Percentiles rank a stretch among this genome's conserved stretches.
These are phyloP conservation scores for Thumatha senex DNA, from an alignment of 2,888 invertebrate genomes.

Conservation along the genomic window DNA sequence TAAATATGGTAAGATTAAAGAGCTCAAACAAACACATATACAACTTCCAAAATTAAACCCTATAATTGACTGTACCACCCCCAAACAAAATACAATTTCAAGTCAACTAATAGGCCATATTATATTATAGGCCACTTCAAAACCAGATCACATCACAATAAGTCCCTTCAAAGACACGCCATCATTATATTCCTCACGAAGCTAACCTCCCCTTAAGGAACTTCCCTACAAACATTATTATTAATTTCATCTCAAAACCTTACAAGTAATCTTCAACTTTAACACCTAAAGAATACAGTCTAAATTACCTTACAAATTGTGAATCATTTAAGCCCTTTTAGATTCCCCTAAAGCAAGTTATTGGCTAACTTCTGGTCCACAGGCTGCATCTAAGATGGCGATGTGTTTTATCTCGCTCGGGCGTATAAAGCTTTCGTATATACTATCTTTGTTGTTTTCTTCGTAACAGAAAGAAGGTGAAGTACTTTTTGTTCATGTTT, in stretches of 20 bases:
- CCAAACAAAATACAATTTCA: slow-evolving; percentile 47
- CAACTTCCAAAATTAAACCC: slow-evolving; percentile 21
- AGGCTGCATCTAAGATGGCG: slow-evolving; percentile 81
- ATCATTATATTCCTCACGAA: slow-evolving; percentile 55
- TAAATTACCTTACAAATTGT: slow-evolving; percentile 51
- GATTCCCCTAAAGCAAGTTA: slow-evolving; percentile 56
- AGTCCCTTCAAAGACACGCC: slow-evolving; percentile 59
- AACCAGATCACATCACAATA: slow-evolving; percentile 56
- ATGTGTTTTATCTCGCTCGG: slow-evolving; percentile 53
- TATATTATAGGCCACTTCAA: slow-evolving; percentile 62
- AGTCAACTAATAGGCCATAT: slow-evolving; percentile 56
- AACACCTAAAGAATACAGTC: slow-evolving; percentile 48
- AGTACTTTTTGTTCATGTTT: slow-evolving; percentile 66
- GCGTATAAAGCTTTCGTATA: slow-evolving; percentile 26
- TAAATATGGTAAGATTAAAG: neutral
- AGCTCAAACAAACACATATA: slow-evolving; percentile 1
- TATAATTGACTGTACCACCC: slow-evolving; percentile 30
- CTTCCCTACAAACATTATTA: slow-evolving; percentile 61
- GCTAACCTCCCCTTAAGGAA: slow-evolving; percentile 64
- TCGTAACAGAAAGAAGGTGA: slow-evolving; percentile 71
- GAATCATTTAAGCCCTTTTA: slow-evolving; percentile 52
- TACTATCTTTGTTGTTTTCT: slow-evolving; percentile 64
- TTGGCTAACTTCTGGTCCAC: slow-evolving; percentile 81
- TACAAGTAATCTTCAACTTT: slow-evolving; percentile 47
- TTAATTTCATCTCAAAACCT: slow-evolving; percentile 54